Evolutionary conservation across 2,113 vertebrate genomes (phyloP).

Genomic region (Oplegnathus fasciatus): DNA sequence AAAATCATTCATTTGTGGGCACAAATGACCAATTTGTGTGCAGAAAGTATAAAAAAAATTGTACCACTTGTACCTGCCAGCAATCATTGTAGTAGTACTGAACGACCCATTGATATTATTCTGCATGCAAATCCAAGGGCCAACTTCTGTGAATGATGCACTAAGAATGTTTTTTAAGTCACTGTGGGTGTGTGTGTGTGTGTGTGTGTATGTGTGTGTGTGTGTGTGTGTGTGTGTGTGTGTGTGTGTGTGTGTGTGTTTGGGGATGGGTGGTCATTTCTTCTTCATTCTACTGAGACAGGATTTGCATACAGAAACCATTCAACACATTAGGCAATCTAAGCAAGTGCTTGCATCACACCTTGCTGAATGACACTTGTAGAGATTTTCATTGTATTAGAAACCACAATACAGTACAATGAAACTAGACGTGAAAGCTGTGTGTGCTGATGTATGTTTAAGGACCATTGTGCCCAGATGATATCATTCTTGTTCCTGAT

Average conservation of each 20-base stretch:
- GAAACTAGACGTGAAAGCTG: conserved; percentile 28
- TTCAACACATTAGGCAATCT: background rate
- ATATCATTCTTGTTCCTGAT: conserved; percentile 49
- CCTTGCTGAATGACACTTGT: conserved; percentile 44
- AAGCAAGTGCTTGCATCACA: conserved; percentile 17
- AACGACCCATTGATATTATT: background rate
- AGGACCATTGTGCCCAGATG: conserved; percentile 38
- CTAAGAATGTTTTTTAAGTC: background rate
- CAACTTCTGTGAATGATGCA: conserved; percentile 9
- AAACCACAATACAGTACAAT: conserved; percentile 36
- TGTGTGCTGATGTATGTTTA: background rate
- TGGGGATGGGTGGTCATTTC: background rate
- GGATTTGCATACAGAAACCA: conserved; percentile 35
- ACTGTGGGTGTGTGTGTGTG: background rate
- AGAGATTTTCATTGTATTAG: conserved; percentile 38
- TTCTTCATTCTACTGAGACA: background rate
- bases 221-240: background rate
- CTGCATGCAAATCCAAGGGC: background rate
- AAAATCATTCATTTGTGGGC: background rate
- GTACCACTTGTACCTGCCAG: background rate
- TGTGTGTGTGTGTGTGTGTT: background rate
- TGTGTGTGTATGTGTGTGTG: background rate
- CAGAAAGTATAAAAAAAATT: background rate
- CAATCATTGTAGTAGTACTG: background rate
- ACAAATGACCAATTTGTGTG: background rate